Conservation (phyloP, 2,888 invertebrate species). For the Linnaemya vulpina region DNA sequence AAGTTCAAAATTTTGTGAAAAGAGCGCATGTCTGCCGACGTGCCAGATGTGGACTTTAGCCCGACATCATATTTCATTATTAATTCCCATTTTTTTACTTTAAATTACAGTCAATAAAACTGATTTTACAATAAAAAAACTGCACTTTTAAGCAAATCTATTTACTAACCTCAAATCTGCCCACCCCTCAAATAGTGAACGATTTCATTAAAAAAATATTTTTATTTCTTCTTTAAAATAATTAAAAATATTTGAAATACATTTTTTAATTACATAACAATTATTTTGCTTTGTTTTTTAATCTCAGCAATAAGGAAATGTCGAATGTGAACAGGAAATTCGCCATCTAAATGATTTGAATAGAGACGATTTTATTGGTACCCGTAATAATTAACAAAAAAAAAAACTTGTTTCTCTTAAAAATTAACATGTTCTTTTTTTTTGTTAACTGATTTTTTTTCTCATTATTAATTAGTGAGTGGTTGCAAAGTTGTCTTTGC, state of each 20-base stretch:
- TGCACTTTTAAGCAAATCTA: background rate
- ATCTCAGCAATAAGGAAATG: constrained; percentile 50
- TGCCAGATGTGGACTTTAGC: no score
- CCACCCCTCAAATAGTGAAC: no score
- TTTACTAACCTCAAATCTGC: no score
- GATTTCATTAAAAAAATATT: no score
- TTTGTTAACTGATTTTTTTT: background rate
- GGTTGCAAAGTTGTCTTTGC: background rate
- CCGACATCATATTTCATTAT: no score
- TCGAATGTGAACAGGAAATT: constrained; percentile 52
- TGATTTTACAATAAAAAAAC: no score
- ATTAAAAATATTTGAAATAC: background rate
- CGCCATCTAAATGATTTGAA: background rate
- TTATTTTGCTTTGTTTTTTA: background rate
- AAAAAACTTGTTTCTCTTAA: constrained; percentile 8
- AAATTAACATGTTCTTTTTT: background rate
- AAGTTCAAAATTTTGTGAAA: no score
- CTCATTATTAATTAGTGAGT: constrained; percentile 2
- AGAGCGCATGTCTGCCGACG: no score
- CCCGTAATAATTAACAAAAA: constrained; percentile 17
- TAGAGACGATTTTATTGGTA: constrained; percentile 7
- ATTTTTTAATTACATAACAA: background rate
- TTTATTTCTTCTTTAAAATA: background rate
- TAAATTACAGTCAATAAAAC: no score
- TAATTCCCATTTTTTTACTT: no score